phyloP scores from a whole-genome alignment of 2,888 invertebrate species.

The Operophtera brumata region DNA sequence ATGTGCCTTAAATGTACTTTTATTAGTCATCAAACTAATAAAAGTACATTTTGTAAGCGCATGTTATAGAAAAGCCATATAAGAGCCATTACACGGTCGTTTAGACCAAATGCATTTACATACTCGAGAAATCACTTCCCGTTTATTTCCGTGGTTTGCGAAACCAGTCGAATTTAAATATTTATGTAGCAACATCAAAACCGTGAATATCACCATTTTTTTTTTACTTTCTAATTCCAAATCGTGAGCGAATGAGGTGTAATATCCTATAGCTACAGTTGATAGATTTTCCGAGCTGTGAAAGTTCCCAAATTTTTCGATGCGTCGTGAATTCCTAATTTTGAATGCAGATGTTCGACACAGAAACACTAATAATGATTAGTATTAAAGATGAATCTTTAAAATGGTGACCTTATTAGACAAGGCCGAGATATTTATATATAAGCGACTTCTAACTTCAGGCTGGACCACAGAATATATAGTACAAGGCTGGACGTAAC shows the following conservation, averaged over 20 bases:
- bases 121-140: constrained; percentile 35
- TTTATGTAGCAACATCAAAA: constrained; percentile 31
- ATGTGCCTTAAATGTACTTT: too few species aligned
- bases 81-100: constrained; percentile 8
- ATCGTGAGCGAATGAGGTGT: constrained; percentile 18
- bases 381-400: neutral
- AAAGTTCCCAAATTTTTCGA: constrained; percentile 4
- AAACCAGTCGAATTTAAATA: constrained; percentile 37
- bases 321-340: neutral
- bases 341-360: constrained; percentile 27
- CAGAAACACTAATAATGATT: constrained; percentile 15
- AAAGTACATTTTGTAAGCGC: neutral
- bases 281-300: constrained; percentile 17
- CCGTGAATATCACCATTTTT: constrained; percentile 29
- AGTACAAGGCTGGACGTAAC: neutral
- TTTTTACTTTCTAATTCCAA: constrained; percentile 32
- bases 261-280: constrained; percentile 13
- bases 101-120: constrained; percentile 26
- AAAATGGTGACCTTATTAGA: constrained; percentile 3
- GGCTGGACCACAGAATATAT: too few species aligned
- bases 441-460: neutral
- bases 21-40: constrained; percentile 6
- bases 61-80: constrained; percentile 6
- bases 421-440: neutral
- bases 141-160: constrained; percentile 28